These are phyloP conservation scores for Lathronympha strigana DNA, from an alignment of 2,888 invertebrate genomes.

Conservation along the genomic window DNA sequence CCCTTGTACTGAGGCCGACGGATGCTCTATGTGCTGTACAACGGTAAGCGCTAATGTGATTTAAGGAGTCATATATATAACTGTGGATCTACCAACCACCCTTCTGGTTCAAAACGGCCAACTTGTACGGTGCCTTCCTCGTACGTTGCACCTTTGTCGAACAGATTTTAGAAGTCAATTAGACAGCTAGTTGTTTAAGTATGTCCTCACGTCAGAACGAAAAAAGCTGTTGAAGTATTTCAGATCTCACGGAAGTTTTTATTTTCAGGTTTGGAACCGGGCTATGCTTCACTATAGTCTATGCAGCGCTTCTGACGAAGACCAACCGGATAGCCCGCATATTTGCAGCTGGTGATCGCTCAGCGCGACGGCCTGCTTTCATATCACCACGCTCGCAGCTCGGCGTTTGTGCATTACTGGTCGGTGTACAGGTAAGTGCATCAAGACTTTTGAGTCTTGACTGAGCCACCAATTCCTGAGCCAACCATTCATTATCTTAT, in stretches of 20 bases:
- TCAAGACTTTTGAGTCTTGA: too few relatives aligned
- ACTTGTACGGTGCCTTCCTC: too few relatives aligned
- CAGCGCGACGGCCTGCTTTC: conserved; percentile 95
- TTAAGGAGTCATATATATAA: too few relatives aligned
- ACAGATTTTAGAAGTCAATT: too few relatives aligned
- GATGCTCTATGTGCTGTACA: conserved; percentile 95
- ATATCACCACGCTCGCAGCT: conserved; percentile 96
- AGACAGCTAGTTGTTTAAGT: too few relatives aligned
- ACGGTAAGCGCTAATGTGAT: conserved; percentile 88
- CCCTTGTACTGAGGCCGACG: conserved; percentile 92
- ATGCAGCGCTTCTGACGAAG: conserved; percentile 97
- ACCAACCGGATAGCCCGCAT: conserved; percentile 98
- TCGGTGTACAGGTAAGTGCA: conserved; percentile 90
- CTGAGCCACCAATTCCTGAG: too few relatives aligned
- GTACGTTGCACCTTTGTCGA: too few relatives aligned
- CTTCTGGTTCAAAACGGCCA: too few relatives aligned
- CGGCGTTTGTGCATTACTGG: conserved; percentile 93
- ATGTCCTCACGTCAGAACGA: too few relatives aligned
- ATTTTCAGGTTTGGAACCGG: conserved; percentile 90
- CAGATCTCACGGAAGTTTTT: not conserved
- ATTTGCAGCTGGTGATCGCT: conserved; percentile 96
- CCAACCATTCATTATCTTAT: too few relatives aligned
- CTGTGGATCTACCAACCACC: too few relatives aligned
- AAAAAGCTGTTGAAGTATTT: not conserved
- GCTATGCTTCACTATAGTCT: conserved; percentile 98